A percentile compares a stretch with the other conserved stretches of the same genome.
These are phyloP conservation scores for Heliconius ismenius DNA, from an alignment of 2,888 invertebrate genomes.

Conservation along the genomic window DNA sequence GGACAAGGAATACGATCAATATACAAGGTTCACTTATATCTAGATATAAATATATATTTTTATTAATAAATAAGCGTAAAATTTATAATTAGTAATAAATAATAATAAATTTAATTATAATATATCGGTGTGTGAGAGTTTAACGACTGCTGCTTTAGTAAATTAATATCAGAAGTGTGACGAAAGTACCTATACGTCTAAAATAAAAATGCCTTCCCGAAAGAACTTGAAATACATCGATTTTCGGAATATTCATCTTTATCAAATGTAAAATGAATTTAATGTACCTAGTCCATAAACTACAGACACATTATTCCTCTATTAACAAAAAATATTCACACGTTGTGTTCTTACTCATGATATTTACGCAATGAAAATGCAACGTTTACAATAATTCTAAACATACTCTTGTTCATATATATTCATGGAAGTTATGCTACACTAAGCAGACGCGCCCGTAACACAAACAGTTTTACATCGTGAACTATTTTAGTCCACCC, in stretches of 20 bases:
- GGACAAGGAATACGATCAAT: constrained; percentile 14
- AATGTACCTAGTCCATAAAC: too few relatives aligned
- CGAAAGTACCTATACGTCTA: background rate
- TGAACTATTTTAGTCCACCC: constrained; percentile 35
- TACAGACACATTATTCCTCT: background rate
- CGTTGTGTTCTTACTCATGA: background rate
- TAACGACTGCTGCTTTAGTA: background rate
- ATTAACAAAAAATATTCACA: background rate
- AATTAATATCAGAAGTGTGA: background rate
- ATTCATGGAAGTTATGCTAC: constrained; percentile 7
- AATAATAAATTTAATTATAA: background rate
- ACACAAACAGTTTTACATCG: constrained; percentile 53
- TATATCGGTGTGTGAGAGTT: background rate
- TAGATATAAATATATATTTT: constrained; percentile 6
- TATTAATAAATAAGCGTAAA: constrained; percentile 19
- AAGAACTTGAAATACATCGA: background rate
- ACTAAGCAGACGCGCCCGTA: constrained; percentile 45
- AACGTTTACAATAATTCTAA: constrained; percentile 6
- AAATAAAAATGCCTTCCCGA: background rate
- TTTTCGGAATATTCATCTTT: background rate
- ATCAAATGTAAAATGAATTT: background rate
- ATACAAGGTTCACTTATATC: constrained; percentile 1
- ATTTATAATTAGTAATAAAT: constrained; percentile 5
- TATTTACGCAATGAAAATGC: background rate
- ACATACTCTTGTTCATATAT: background rate